Evolutionary conservation across 23 tunicate species (phyloP).

Genomic region (Oikopleura vanhoeffeni): DNA sequence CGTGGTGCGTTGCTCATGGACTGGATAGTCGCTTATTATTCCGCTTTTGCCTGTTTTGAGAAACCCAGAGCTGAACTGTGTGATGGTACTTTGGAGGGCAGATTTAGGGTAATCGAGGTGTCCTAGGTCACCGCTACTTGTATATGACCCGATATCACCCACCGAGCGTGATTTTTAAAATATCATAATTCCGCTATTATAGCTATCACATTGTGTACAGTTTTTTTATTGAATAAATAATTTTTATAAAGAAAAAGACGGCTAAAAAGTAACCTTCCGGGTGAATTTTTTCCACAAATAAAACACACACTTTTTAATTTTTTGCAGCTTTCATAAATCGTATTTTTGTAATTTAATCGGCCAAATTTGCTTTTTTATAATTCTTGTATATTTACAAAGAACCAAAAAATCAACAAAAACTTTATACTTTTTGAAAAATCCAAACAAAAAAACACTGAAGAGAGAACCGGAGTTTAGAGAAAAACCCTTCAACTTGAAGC

Average conservation of each 20-base stretch:
- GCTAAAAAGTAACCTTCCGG: background rate
- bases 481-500: too few relatives aligned
- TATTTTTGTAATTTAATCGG: background rate
- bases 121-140: background rate
- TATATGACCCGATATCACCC: background rate
- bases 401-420: too few relatives aligned
- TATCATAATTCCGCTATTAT: background rate
- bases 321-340: background rate
- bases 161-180: background rate
- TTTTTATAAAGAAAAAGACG: background rate
- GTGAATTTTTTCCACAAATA: too few relatives aligned
- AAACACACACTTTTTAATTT: background rate
- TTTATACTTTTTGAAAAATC: too few relatives aligned
- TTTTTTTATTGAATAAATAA: background rate
- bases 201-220: background rate
- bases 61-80: background rate
- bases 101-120: slow-evolving; percentile 4
- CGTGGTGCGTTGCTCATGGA: background rate
- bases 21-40: background rate
- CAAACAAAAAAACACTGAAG: too few relatives aligned
- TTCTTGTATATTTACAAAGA: too few relatives aligned
- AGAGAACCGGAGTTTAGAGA: too few relatives aligned
- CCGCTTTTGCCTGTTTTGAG: slow-evolving; percentile 5
- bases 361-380: background rate
- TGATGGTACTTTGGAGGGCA: background rate